Conservation (phyloP, 2,797 vertebrate species). For the Apogon hyalosoma region DNA sequence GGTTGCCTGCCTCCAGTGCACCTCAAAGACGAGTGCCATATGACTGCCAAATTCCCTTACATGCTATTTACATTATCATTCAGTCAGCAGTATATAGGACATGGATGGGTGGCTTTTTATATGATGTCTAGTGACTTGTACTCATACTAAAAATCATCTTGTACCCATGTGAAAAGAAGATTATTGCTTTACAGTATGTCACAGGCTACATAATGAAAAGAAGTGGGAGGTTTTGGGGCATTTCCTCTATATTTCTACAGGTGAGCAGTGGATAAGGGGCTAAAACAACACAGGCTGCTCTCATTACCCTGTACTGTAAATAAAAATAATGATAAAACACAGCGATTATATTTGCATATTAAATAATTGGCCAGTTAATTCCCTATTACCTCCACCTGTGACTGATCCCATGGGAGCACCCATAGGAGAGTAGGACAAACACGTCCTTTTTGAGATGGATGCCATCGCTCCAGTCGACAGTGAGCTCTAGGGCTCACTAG, state of each 20-base stretch:
- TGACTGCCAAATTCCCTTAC: conserved; percentile 76
- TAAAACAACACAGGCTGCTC: conserved; percentile 17
- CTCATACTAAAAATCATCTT: conserved; percentile 67
- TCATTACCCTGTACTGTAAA: neutral
- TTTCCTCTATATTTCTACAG: conserved; percentile 48
- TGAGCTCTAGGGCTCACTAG: conserved; percentile 83
- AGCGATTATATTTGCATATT: too few species aligned
- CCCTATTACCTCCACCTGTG: conserved; percentile 3
- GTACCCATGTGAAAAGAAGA: conserved; percentile 63
- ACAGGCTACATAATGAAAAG: conserved; percentile 44
- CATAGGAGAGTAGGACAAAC: conserved; percentile 51
- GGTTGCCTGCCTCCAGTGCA: conserved; percentile 79
- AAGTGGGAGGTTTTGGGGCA: conserved; percentile 19
- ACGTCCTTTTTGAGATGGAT: conserved; percentile 64
- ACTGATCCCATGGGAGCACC: conserved; percentile 36
- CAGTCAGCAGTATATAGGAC: conserved; percentile 80
- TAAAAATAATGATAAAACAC: neutral
- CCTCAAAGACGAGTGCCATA: conserved; percentile 79
- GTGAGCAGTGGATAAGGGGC: conserved; percentile 29
- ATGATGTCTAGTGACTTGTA: conserved; percentile 76
- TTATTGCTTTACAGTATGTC: conserved; percentile 62
- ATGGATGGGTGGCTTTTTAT: conserved; percentile 72
- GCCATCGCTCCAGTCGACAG: conserved; percentile 73
- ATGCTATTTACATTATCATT: conserved; percentile 82
- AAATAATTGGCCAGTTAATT: conserved; percentile 23